Conservation (phyloP, 2,113 vertebrate species). For the Perca schrenkii region DNA sequence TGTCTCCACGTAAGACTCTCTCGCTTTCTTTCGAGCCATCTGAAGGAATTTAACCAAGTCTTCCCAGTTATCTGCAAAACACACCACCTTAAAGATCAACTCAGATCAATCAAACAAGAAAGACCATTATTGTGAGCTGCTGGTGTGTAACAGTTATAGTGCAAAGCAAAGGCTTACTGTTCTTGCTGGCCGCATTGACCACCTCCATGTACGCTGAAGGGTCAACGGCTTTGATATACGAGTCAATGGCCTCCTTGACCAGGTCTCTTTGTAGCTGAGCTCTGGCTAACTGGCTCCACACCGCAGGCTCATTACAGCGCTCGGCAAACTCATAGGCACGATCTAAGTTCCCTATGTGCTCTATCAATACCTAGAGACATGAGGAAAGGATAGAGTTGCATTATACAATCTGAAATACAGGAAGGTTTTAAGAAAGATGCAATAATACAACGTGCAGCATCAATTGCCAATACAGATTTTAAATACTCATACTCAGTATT, state of each 20-base stretch:
- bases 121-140: not conserved
- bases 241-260: conserved; percentile 94
- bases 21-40: conserved; percentile 93
- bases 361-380: conserved; percentile 88
- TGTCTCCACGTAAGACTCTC: conserved; percentile 91
- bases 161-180: conserved; percentile 79
- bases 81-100: conserved; percentile 11
- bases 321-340: conserved; percentile 93
- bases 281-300: conserved; percentile 91
- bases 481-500: not conserved
- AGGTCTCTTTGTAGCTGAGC: conserved; percentile 91
- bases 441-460: not conserved
- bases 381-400: not conserved
- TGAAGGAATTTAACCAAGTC: conserved; percentile 95
- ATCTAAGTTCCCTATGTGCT: conserved; percentile 92
- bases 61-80: conserved; percentile 91
- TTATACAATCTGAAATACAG: not conserved
- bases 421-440: not conserved
- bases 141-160: conserved; percentile 22
- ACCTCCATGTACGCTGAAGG: conserved; percentile 92
- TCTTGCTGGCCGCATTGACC: conserved; percentile 90
- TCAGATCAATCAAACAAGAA: not conserved
- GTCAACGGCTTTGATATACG: conserved; percentile 92
- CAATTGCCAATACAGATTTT: not conserved
- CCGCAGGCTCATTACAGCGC: conserved; percentile 89